Evolutionary conservation across 2,888 invertebrate genomes (phyloP).

Genomic region (Leptinotarsa peninsularis): DNA sequence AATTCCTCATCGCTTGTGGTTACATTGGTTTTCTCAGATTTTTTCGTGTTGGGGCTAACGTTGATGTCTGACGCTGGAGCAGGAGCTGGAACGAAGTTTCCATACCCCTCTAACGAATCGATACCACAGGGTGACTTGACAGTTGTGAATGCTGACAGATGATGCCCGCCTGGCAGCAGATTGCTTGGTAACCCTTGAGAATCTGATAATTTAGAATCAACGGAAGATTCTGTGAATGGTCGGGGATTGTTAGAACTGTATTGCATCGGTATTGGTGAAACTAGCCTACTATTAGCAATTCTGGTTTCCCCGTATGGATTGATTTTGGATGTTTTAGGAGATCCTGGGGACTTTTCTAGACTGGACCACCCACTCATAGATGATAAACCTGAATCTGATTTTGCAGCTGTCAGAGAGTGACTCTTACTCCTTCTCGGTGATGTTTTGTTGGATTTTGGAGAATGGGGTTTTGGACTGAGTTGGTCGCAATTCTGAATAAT

Average conservation of each 20-base stretch:
- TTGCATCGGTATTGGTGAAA: constrained; percentile 44
- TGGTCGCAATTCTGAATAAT: constrained; percentile 66
- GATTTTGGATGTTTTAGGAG: constrained; percentile 72
- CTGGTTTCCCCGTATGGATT: constrained; percentile 51
- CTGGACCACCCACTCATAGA: constrained; percentile 91
- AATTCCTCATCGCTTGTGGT: constrained; percentile 56
- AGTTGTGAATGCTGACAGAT: constrained; percentile 70
- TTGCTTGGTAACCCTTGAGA: constrained; percentile 44
- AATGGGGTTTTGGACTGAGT: constrained; percentile 74
- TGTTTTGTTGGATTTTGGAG: constrained; percentile 79
- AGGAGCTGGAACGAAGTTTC: constrained; percentile 69
- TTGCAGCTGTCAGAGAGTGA: constrained; percentile 75
- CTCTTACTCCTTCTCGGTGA: constrained; percentile 78
- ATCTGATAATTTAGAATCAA: constrained; percentile 67
- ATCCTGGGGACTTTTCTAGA: constrained; percentile 86
- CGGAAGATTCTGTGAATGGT: constrained; percentile 71
- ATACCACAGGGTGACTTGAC: constrained; percentile 69
- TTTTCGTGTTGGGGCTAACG: constrained; percentile 67
- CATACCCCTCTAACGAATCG: constrained; percentile 66
- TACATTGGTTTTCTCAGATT: constrained; percentile 57
- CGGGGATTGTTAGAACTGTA: constrained; percentile 53
- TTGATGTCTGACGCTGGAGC: constrained; percentile 68
- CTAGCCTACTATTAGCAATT: constrained; percentile 42
- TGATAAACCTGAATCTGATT: constrained; percentile 88
- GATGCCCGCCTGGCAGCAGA: constrained; percentile 67